Conservation (phyloP, 2,797 vertebrate genomes). For the Lemur catta region DNA sequence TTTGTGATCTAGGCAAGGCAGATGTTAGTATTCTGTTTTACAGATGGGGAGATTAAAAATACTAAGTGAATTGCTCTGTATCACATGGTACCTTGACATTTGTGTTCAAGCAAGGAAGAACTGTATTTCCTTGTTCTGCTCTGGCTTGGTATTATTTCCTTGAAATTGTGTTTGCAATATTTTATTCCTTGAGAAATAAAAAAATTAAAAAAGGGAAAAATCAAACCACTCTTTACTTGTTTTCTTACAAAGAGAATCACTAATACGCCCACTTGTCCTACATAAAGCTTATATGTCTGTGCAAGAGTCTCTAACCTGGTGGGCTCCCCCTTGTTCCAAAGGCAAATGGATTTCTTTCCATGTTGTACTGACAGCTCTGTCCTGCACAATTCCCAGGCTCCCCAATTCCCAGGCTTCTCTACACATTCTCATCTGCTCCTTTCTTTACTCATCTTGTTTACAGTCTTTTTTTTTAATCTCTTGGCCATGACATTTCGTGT, state of each 20-base stretch:
- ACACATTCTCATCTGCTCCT: not conserved
- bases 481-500: not conserved
- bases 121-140: not conserved
- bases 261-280: not conserved
- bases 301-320: not conserved
- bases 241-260: not conserved
- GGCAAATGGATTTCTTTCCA: not conserved
- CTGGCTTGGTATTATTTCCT: not conserved
- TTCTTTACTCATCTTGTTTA: not conserved
- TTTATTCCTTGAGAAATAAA: not conserved
- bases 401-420: not conserved
- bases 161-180: not conserved
- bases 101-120: not conserved
- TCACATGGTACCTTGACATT: not conserved
- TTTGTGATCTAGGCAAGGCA: not conserved
- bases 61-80: not conserved
- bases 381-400: not conserved
- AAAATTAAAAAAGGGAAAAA: not conserved
- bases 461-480: not conserved
- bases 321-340: not conserved
- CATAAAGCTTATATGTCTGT: not conserved
- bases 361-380: not conserved
- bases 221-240: not conserved
- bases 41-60: not conserved
- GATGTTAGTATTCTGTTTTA: not conserved